phyloP scores from a whole-genome alignment of 2,113 vertebrate species.

The Actenoides lindsayi region DNA sequence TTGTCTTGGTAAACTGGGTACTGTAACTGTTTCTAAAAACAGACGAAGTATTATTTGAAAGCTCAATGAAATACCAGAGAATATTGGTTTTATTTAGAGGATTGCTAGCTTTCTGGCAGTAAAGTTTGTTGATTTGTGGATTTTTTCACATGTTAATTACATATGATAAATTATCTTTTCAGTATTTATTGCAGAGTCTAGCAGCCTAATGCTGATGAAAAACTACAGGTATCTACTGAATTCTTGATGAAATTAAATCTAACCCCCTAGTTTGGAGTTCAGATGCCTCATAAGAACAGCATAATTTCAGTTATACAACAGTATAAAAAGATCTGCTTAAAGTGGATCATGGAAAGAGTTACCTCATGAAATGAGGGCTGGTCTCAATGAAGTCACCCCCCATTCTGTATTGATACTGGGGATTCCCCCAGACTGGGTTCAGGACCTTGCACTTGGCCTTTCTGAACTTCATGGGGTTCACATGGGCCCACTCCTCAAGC shows the following conservation, averaged over 20 bases:
- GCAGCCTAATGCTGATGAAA: background rate
- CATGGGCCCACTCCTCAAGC: background rate
- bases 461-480: fast-evolving
- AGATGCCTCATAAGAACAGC: background rate
- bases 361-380: background rate
- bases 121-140: background rate
- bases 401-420: background rate
- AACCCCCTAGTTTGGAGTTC: background rate
- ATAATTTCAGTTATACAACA: background rate
- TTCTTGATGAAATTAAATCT: background rate
- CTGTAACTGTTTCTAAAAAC: background rate
- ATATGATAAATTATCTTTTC: background rate
- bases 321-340: background rate
- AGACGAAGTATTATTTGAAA: background rate
- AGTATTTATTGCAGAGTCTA: background rate
- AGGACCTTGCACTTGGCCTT: background rate
- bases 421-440: background rate
- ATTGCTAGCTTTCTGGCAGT: background rate
- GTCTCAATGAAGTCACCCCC: background rate
- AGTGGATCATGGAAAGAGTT: background rate
- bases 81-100: background rate
- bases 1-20: background rate
- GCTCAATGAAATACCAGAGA: background rate
- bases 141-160: background rate
- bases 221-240: background rate